Conservation (phyloP, 2,797 vertebrate species). For the Acanthis flammea region DNA sequence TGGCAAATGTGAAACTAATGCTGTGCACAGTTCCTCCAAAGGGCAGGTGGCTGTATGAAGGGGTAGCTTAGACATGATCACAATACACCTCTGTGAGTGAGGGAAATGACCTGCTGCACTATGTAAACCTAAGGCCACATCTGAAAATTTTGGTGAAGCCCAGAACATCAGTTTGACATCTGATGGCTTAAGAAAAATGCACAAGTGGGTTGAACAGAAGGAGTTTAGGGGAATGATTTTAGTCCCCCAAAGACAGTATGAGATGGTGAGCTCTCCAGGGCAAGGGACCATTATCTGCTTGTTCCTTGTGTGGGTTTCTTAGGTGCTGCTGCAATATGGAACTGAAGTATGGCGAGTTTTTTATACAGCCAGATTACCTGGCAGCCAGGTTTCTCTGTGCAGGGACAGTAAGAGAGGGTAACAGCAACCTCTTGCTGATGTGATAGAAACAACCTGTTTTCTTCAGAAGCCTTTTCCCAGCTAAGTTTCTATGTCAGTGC, state of each 20-base stretch:
- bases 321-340: neutral
- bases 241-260: rapidly evolving
- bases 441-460: neutral
- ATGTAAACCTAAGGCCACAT: rapidly evolving
- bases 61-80: neutral
- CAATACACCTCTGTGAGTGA: neutral
- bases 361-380: neutral
- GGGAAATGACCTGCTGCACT: neutral
- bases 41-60: neutral
- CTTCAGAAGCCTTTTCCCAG: neutral
- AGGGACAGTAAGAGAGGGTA: neutral
- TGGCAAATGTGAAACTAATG: too few relatives aligned
- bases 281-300: neutral
- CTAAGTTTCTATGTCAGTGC: neutral
- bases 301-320: neutral
- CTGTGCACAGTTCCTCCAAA: neutral
- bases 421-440: neutral
- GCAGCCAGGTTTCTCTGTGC: neutral
- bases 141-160: neutral
- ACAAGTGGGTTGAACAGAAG: neutral
- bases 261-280: neutral
- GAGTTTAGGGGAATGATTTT: neutral
- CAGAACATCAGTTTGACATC: neutral
- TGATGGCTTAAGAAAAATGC: neutral
- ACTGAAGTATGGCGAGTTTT: neutral